A percentile compares a stretch with the other conserved stretches of the same genome.
Evolutionary conservation across 2,888 invertebrate genomes (phyloP).

Genomic region (Caenorhabditis imperialis): DNA sequence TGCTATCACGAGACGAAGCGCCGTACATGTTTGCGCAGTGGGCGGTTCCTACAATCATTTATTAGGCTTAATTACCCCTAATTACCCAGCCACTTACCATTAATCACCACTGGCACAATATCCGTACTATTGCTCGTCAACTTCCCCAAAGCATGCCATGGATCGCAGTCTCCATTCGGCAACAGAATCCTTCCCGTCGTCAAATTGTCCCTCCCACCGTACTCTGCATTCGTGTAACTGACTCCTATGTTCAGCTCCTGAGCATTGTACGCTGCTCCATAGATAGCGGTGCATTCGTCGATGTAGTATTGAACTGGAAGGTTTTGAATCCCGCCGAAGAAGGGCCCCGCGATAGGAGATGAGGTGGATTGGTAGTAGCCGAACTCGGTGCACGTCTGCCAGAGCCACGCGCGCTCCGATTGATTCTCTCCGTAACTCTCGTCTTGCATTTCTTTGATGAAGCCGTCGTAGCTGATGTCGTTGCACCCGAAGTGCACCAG

Average conservation of each 20-base stretch:
- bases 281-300: constrained; percentile 64
- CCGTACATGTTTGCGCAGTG: constrained; percentile 69
- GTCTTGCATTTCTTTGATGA: constrained; percentile 60
- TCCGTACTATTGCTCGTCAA: constrained; percentile 29
- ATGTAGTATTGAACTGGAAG: constrained; percentile 58
- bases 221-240: constrained; percentile 62
- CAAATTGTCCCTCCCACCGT: constrained; percentile 62
- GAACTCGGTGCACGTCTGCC: constrained; percentile 95
- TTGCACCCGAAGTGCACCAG: constrained; percentile 59
- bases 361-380: constrained; percentile 92
- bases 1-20: constrained; percentile 24
- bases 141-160: constrained; percentile 65
- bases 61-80: too few relatives aligned
- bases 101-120: constrained; percentile 59
- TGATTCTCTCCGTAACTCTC: constrained; percentile 53
- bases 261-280: constrained; percentile 55
- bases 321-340: constrained; percentile 52
- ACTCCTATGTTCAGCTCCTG: constrained; percentile 55
- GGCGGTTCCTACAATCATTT: constrained; percentile 55
- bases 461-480: constrained; percentile 63
- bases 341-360: constrained; percentile 56
- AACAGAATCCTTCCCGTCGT: constrained; percentile 55
- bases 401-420: constrained; percentile 87
- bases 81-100: constrained; percentile 37
- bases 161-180: constrained; percentile 63